These are phyloP conservation scores for Drosophila fuyamai DNA, from an alignment of 1,140 invertebrate species.

Conservation along the genomic window DNA sequence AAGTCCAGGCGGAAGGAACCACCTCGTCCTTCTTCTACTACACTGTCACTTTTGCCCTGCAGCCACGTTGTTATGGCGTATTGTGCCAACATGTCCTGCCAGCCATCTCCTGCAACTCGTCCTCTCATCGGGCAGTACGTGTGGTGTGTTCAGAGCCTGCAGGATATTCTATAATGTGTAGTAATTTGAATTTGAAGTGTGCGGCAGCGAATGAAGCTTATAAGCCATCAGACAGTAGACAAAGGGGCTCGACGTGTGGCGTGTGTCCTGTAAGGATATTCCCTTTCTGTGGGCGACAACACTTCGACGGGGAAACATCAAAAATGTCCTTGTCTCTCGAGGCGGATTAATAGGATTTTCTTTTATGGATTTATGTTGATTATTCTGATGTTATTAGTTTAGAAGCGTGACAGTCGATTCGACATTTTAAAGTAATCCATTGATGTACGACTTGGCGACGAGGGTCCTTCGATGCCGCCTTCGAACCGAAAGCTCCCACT, in stretches of 20 bases:
- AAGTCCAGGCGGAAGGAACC: constrained; percentile 9
- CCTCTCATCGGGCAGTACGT: constrained; percentile 29
- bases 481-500: constrained; percentile 46
- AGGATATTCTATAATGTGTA: constrained; percentile 79
- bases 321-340: constrained; percentile 44
- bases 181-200: constrained; percentile 80
- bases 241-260: constrained; percentile 41
- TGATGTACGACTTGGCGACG: constrained; percentile 58
- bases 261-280: constrained; percentile 40
- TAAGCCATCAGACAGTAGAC: constrained; percentile 59
- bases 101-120: background rate
- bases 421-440: constrained; percentile 72
- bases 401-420: constrained; percentile 58
- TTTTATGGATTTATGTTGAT: constrained; percentile 77
- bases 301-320: constrained; percentile 36
- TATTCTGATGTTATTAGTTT: constrained; percentile 71
- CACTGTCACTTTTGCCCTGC: constrained; percentile 5
- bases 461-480: constrained; percentile 21
- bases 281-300: background rate
- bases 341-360: constrained; percentile 68
- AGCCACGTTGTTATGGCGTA: constrained; percentile 46
- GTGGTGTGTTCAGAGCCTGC: constrained; percentile 54
- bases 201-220: constrained; percentile 69
- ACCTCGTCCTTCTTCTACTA: constrained; percentile 8
- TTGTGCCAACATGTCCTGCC: constrained; percentile 65